Conservation (phyloP, 2,888 invertebrate species). For the Tuberolachnus salignus region DNA sequence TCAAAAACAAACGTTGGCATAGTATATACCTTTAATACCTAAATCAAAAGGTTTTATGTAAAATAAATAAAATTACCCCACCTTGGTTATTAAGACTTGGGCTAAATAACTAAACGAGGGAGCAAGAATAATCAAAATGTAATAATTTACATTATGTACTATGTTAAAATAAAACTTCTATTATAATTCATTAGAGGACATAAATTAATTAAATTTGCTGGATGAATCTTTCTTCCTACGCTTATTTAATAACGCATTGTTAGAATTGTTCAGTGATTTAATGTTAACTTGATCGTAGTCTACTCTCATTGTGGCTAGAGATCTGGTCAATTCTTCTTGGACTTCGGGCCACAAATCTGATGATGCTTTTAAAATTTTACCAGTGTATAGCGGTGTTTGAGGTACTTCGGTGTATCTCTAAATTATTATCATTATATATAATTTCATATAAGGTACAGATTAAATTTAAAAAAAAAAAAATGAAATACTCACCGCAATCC, state of each 20-base stretch:
- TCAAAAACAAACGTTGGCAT: not conserved
- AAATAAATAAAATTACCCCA: not conserved
- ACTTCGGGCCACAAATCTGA: slow-evolving; percentile 96
- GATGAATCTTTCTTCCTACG: slow-evolving; percentile 63
- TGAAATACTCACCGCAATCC: slow-evolving; percentile 76
- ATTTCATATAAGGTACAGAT: too few species aligned
- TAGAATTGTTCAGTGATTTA: slow-evolving; percentile 89
- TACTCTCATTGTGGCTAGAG: slow-evolving; percentile 96
- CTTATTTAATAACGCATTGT: slow-evolving; percentile 89
- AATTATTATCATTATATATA: slow-evolving; percentile 56
- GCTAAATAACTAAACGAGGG: not conserved
- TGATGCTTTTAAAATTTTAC: slow-evolving; percentile 85
- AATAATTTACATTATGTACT: not conserved
- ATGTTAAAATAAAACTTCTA: slow-evolving; percentile 1
- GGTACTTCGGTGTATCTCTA: slow-evolving; percentile 85
- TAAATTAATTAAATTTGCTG: not conserved
- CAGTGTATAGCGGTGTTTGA: slow-evolving; percentile 91
- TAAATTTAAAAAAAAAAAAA: not conserved
- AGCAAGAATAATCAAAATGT: not conserved
- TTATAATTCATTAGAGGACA: too few species aligned
- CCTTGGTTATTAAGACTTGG: not conserved
- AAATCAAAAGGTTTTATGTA: too few species aligned
- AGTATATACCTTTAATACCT: too few species aligned
- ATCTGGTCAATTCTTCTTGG: slow-evolving; percentile 98
- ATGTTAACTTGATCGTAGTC: slow-evolving; percentile 95